Evolutionary conservation across 2,888 invertebrate genomes (phyloP).

Genomic region (Muschampia plurimacula): DNA sequence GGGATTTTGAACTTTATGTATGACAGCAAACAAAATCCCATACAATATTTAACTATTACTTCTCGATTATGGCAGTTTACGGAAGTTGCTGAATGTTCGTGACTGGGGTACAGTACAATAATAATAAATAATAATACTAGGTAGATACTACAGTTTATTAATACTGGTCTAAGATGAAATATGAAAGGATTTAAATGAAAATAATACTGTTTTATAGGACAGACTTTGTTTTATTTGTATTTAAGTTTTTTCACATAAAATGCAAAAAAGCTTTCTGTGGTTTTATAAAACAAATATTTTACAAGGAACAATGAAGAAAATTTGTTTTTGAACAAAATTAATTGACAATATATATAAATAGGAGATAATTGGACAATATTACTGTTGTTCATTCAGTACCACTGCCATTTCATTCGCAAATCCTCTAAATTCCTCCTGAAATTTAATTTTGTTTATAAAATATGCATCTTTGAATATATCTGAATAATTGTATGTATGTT

Average conservation of each 20-base stretch:
- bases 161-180: too few relatives aligned
- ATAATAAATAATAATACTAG: too few relatives aligned
- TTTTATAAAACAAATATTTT: not conserved
- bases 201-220: not conserved
- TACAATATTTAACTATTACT: too few relatives aligned
- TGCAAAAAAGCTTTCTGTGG: not conserved
- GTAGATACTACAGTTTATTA: too few relatives aligned
- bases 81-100: too few relatives aligned
- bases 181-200: not conserved
- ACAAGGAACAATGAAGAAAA: not conserved
- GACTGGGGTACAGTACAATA: too few relatives aligned
- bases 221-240: not conserved
- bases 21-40: too few relatives aligned
- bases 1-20: too few relatives aligned
- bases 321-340: not conserved
- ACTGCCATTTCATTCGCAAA: slow-evolving; percentile 55
- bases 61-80: too few relatives aligned
- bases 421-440: slow-evolving; percentile 57
- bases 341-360: not conserved
- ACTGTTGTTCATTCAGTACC: slow-evolving; percentile 45
- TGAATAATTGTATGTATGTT: not conserved
- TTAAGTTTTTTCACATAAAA: not conserved
- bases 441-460: slow-evolving; percentile 39
- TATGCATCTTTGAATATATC: not conserved
- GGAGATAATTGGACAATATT: slow-evolving; percentile 4